Evolutionary conservation across 2,888 invertebrate genomes (phyloP), one percentile per base, ranked within the genome.

Genomic region (Drosophila atripex): DNA sequence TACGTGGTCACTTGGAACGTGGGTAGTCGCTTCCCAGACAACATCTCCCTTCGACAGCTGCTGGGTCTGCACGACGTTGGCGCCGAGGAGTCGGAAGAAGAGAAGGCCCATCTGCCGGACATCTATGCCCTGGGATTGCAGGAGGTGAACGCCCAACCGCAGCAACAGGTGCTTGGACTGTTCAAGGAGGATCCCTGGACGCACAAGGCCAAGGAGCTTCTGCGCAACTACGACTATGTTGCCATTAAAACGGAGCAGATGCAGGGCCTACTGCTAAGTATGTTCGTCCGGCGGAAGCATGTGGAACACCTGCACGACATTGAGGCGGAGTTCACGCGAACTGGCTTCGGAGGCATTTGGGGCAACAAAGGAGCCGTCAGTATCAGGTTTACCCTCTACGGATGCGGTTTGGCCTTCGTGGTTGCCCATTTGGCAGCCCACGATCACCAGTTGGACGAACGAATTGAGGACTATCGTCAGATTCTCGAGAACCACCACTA

Each of bases 321-420:
- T 57, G 97, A 98, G 90, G 94, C 96, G 2, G 95, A 96, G 88
- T 96, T 95, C 80, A 98, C 98, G 0, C 95, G 95, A 84, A 97
- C 98, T 58, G 98, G 98, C 2, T 93, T 98, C 70, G 96, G 96
- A 28, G 98, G 98, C 58, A 94, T 97, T 92, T 98, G 98, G 98
- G 99, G 98, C 28, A 98, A 98, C 92, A 99, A 99, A 93, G 98
- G 98, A 18, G 98, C 97, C 3, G 96, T 98, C 1, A 97, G 96
- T 89, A 93, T 98, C 55, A 93, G 98, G 63, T 94, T 98, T 88
- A 96, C 95, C 85, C 93, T 97, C 32, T 97, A 97, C 89, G 98
- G 98, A 1, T 95, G 97, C 86, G 97, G 97, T 1, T 89, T 98
- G 54, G 96, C 97, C 88, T 93, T 98, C 59, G 95, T 98, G 8